Conservation (phyloP, 2,113 vertebrate species). For the Myotis yumanensis region DNA sequence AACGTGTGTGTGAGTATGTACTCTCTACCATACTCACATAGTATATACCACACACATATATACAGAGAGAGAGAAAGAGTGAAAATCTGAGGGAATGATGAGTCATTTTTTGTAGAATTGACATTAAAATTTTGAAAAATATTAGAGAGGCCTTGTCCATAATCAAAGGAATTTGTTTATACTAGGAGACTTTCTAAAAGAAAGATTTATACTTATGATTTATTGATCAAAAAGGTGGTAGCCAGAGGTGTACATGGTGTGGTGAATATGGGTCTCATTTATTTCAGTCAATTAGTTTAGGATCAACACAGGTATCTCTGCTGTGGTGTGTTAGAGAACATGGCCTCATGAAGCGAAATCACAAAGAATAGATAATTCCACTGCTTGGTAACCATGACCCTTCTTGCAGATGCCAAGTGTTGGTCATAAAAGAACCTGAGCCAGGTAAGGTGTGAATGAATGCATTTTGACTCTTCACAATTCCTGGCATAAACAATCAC, state of each 20-base stretch:
- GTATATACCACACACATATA: too few species aligned
- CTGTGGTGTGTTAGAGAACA: neutral
- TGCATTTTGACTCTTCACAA: neutral
- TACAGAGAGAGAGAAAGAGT: too few species aligned
- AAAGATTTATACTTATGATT: constrained; percentile 6
- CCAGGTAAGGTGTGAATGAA: neutral
- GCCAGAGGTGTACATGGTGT: neutral
- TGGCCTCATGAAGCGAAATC: neutral
- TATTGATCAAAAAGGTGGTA: neutral
- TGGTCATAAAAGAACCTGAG: neutral
- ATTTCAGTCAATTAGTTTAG: neutral
- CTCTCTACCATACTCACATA: too few species aligned
- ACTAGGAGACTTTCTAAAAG: neutral
- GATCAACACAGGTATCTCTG: neutral
- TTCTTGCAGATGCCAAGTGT: neutral
- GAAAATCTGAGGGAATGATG: neutral
- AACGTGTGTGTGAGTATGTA: too few species aligned
- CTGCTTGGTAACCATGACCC: neutral
- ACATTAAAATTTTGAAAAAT: constrained; percentile 21
- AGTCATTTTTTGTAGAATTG: neutral
- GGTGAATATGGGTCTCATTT: neutral
- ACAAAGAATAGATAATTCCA: neutral
- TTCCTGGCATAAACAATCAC: neutral
- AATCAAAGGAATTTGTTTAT: neutral
- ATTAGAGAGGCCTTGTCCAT: neutral